Evolutionary conservation across 23 tunicate species (phyloP), one percentile per base, ranked within the genome.

Genomic region (Phallusia fumigata): DNA sequence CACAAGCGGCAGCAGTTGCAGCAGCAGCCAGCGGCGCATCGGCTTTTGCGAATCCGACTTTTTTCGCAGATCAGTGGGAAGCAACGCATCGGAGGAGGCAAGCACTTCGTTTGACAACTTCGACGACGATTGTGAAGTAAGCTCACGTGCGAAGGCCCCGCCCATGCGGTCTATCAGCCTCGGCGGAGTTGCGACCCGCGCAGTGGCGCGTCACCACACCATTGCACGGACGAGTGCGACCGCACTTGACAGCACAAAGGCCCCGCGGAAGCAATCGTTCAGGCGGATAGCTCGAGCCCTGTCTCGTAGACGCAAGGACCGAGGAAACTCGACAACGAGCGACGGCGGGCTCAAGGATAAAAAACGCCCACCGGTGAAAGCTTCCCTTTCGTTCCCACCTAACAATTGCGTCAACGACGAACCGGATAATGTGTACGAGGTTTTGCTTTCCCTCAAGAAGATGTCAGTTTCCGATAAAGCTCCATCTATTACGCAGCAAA

Each of bases 11-110:
- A 58, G 69, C 28, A 58, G 69, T 24, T 24, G 69, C 26, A 58
- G 69, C 69, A 24, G 69, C 28, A 58, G 69, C 69, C 69, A 58
- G 28, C 69, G 16, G 28, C 69, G 69, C 26, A 22, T 58, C 28
- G 69, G 28, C 16, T 58, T 58, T 58, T 58, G 16, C 69, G 69
- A 58, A 58, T 58, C 69, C 69, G 69, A 58, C 26, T 58, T 58
- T 58, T 16, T 22, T 24, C 26, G 28, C 3, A 8, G 28, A 58
- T 58, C 69, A 58, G 28, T 24, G 28, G 28, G 13, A 58, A 24
- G 28, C 26, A 24, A 58, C 26, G 28, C 69, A 24, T 21, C 28
- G 15, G 69, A 58, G 28, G 28, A 24, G 28, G 26, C 26, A 22
- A 58, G 28, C 28, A 24, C 69, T 16, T 21, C 28, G 16, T 58